phyloP scores from a whole-genome alignment of 2,888 invertebrate species.

The Tryphoninae sp. region DNA sequence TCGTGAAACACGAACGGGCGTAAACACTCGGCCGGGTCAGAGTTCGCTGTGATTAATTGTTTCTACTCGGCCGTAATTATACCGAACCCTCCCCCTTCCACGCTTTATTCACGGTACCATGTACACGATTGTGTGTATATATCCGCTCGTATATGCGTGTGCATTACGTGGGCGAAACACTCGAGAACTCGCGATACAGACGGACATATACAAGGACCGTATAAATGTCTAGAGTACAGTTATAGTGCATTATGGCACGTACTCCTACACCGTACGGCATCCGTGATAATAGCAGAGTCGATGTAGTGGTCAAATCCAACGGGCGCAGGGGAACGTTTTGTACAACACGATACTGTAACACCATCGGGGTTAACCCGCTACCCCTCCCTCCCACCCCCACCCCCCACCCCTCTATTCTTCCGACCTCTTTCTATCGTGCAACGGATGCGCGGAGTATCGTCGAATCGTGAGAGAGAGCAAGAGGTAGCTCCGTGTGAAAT shows the following conservation, averaged over 20 bases:
- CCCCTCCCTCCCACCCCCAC: no score
- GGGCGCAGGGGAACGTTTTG: constrained; percentile 36
- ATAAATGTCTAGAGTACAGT: neutral
- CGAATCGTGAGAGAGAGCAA: neutral
- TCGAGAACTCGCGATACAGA: constrained; percentile 12
- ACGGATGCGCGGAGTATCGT: constrained; percentile 24
- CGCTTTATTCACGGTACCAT: constrained; percentile 12
- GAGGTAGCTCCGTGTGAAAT: neutral
- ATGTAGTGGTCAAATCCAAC: constrained; percentile 46
- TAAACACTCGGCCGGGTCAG: constrained; percentile 62
- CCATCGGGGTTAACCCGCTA: constrained; percentile 35
- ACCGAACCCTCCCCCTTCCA: constrained; percentile 13
- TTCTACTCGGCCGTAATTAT: constrained; percentile 62
- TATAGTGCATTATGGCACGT: constrained; percentile 7
- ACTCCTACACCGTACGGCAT: neutral
- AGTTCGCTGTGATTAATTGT: constrained; percentile 63
- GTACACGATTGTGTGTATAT: neutral
- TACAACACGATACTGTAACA: constrained; percentile 59
- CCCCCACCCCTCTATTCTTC: no score
- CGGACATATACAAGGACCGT: neutral
- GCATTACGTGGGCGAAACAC: constrained; percentile 23
- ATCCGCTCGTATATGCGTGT: neutral
- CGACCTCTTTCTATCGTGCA: neutral
- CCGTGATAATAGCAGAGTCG: constrained; percentile 2
- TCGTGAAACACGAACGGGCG: constrained; percentile 57